Percentiles rank a stretch among this genome's conserved stretches.
Conservation (phyloP, 2,797 vertebrate species). For the Atherinosoma microstoma region DNA sequence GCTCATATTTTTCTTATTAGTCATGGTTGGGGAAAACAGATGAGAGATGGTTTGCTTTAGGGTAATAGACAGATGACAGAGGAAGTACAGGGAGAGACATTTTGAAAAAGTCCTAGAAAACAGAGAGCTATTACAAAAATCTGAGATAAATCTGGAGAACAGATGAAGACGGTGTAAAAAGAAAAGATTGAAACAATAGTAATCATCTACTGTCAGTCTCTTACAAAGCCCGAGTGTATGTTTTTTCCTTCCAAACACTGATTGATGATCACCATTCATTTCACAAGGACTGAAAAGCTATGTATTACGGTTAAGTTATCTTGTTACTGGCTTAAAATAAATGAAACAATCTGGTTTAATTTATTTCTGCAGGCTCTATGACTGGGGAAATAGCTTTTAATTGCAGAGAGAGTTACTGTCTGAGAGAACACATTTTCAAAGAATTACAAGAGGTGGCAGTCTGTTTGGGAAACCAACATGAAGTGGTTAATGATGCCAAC, state of each 20-base stretch:
- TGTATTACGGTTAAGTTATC: conserved; percentile 34
- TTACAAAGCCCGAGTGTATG: neutral
- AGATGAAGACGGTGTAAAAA: neutral
- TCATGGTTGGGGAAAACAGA: conserved; percentile 54
- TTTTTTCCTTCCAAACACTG: conserved; percentile 4
- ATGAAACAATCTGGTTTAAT: conserved; percentile 38
- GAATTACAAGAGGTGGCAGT: conserved; percentile 63
- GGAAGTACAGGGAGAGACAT: conserved; percentile 19
- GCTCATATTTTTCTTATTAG: conserved; percentile 71
- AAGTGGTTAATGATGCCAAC: conserved; percentile 72
- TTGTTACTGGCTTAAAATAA: conserved; percentile 36
- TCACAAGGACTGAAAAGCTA: conserved; percentile 18
- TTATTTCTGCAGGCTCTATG: conserved; percentile 38
- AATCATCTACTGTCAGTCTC: neutral
- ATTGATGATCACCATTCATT: conserved; percentile 43
- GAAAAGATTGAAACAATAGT: neutral
- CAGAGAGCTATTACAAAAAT: conserved; percentile 1
- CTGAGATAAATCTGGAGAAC: neutral
- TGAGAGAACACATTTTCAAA: conserved; percentile 60
- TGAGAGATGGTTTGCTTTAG: conserved; percentile 52
- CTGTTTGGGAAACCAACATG: conserved; percentile 59
- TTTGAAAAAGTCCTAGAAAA: conserved; percentile 6
- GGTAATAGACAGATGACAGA: conserved; percentile 8
- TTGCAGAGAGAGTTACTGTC: conserved; percentile 57
- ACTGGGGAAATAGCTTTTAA: conserved; percentile 47